A percentile compares a stretch with the other conserved stretches of the same genome.
phyloP scores from a whole-genome alignment of 2,113 vertebrate species.

The Cinclus mexicanus region DNA sequence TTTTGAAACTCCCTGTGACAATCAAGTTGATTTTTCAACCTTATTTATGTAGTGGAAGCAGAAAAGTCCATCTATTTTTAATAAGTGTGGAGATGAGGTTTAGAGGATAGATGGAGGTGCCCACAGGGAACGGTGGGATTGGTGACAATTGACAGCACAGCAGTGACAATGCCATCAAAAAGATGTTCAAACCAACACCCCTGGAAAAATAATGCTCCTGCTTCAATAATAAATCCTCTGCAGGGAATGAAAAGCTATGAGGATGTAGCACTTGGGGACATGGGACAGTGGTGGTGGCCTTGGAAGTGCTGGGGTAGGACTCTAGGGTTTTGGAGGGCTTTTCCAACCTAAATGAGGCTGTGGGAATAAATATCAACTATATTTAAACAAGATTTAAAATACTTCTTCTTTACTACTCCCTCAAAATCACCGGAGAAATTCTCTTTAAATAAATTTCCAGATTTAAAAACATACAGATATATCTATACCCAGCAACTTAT shows the following conservation, averaged over 20 bases:
- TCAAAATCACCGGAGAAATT: not conserved
- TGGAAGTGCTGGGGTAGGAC: not conserved
- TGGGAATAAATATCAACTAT: not conserved
- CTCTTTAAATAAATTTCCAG: not conserved
- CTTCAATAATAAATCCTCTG: not conserved
- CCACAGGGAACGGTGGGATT: not conserved
- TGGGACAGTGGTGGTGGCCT: not conserved
- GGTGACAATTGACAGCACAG: not conserved
- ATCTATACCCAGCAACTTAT: not conserved
- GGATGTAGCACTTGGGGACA: not conserved
- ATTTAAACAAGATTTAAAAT: not conserved
- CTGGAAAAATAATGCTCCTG: not conserved
- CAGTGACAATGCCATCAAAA: not conserved
- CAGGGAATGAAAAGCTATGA: not conserved
- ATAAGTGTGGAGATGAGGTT: not conserved
- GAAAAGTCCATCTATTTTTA: not conserved
- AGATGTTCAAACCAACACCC: not conserved
- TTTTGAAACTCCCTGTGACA: not conserved
- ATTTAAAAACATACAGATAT: not conserved
- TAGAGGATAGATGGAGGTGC: fast-evolving
- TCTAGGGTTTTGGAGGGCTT: fast-evolving
- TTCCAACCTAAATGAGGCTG: not conserved
- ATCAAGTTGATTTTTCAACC: not conserved
- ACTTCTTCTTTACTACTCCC: not conserved
- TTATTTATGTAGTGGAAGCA: not conserved